phyloP scores from a whole-genome alignment of 2,888 invertebrate genomes.

The Eutolmus rufibarbis region DNA sequence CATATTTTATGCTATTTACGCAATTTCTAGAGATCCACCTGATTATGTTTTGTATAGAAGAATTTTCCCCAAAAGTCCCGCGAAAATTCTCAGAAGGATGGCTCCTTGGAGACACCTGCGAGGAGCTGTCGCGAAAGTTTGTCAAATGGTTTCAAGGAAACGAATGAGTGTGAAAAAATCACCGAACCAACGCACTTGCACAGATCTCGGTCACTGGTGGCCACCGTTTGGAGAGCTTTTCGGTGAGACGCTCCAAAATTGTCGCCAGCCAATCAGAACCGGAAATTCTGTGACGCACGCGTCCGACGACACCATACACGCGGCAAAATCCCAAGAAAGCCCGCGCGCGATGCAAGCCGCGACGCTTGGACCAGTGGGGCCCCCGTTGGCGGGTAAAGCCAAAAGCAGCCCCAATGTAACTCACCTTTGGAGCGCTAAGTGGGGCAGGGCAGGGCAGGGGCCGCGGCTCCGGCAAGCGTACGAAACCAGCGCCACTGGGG shows the following conservation, averaged over 20 bases:
- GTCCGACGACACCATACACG: not conserved
- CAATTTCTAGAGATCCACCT: not conserved
- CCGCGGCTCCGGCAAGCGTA: not conserved
- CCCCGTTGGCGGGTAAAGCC: not conserved
- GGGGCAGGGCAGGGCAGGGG: constrained; percentile 8
- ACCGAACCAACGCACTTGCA: not conserved
- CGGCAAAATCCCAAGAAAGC: constrained; percentile 16
- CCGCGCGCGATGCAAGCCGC: not conserved
- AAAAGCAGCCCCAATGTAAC: constrained; percentile 13
- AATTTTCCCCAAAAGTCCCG: not conserved
- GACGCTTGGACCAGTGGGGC: not conserved
- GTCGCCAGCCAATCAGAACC: constrained; percentile 24
- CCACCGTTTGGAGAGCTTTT: constrained; percentile 16
- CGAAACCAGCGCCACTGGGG: not conserved
- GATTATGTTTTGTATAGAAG: not conserved
- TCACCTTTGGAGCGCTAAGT: not conserved
- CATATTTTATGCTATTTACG: not conserved
- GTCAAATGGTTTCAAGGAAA: constrained; percentile 17
- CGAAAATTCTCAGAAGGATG: not conserved
- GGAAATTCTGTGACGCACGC: constrained; percentile 41
- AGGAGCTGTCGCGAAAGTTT: not conserved
- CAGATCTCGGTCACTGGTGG: not conserved
- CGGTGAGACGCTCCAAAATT: not conserved
- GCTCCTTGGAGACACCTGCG: not conserved
- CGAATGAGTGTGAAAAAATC: constrained; percentile 5